A percentile compares a stretch with the other conserved stretches of the same genome.
Conservation (phyloP, 1,140 invertebrate species). For the Eulimnadia texana region DNA sequence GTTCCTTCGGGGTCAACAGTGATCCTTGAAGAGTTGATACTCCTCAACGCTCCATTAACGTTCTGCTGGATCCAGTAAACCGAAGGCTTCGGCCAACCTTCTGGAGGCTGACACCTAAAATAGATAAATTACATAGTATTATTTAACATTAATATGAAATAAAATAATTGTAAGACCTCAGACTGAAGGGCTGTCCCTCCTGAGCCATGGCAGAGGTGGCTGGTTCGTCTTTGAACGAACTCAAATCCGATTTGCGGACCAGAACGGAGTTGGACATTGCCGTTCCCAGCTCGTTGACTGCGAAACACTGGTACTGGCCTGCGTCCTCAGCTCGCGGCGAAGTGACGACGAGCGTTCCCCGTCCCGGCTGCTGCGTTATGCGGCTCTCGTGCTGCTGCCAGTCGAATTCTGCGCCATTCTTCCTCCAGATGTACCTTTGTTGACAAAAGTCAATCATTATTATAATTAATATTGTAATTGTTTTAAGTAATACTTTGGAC, state of each 20-base stretch:
- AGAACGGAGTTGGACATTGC: conserved; percentile 89
- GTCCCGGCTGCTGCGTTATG: conserved; percentile 78
- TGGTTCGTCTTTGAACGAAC: conserved; percentile 68
- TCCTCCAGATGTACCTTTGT: conserved; percentile 84
- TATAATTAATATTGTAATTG: background rate
- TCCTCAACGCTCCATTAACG: conserved; percentile 57
- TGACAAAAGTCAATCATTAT: too few relatives aligned
- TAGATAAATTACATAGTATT: too few relatives aligned
- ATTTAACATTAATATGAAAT: too few relatives aligned
- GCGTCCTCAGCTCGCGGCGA: conserved; percentile 78
- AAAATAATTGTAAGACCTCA: too few relatives aligned
- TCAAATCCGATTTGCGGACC: conserved; percentile 83
- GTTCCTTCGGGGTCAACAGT: conserved; percentile 86
- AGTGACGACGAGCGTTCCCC: conserved; percentile 80
- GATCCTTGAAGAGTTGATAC: conserved; percentile 83
- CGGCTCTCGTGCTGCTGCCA: conserved; percentile 82
- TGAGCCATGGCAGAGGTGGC: conserved; percentile 45
- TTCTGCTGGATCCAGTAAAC: conserved; percentile 83
- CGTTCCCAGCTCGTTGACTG: conserved; percentile 83
- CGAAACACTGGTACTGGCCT: conserved; percentile 93
- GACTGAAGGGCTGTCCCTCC: conserved; percentile 73
- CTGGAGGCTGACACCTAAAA: conserved; percentile 79
- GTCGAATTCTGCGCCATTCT: conserved; percentile 81
- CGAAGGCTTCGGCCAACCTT: conserved; percentile 84
- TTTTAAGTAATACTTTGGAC: conserved; percentile 71